A percentile compares a stretch with the other conserved stretches of the same genome.
These are phyloP conservation scores for Gonocerus acuteangulatus DNA, from an alignment of 2,888 invertebrate species.

Conservation along the genomic window DNA sequence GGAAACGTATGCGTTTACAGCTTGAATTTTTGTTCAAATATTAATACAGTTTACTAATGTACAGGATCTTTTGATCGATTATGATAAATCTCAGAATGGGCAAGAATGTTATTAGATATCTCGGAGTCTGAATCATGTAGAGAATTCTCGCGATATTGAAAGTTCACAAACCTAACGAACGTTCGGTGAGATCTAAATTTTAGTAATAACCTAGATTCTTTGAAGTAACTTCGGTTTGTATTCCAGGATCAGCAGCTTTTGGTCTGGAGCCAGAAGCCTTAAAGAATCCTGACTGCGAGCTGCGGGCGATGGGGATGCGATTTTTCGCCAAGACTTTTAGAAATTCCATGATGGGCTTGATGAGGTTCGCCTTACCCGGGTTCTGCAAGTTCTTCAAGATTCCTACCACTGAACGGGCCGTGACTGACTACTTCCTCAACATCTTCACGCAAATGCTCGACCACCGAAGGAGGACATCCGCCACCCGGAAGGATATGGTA, in stretches of 20 bases:
- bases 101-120: too few species aligned
- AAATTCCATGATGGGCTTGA: background rate
- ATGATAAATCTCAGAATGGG: too few species aligned
- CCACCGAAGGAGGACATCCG: conserved; percentile 15
- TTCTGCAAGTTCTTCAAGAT: background rate
- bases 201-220: too few species aligned
- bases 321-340: background rate
- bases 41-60: too few species aligned
- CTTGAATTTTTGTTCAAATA: too few species aligned
- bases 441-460: conserved; percentile 5
- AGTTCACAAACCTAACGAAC: too few species aligned
- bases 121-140: too few species aligned
- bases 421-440: background rate
- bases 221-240: too few species aligned
- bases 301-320: conserved; percentile 14
- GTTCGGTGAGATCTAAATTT: too few species aligned
- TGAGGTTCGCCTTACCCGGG: background rate
- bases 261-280: conserved; percentile 18
- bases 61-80: too few species aligned
- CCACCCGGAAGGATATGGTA: conserved; percentile 23
- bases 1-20: too few species aligned
- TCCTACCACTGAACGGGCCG: background rate
- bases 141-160: too few species aligned
- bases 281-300: conserved; percentile 18
- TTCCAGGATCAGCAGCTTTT: conserved; percentile 27